Base-by-base conservation (phyloP, 2,888 invertebrate genomes). In the Synanthedon tipuliformis region DNA sequence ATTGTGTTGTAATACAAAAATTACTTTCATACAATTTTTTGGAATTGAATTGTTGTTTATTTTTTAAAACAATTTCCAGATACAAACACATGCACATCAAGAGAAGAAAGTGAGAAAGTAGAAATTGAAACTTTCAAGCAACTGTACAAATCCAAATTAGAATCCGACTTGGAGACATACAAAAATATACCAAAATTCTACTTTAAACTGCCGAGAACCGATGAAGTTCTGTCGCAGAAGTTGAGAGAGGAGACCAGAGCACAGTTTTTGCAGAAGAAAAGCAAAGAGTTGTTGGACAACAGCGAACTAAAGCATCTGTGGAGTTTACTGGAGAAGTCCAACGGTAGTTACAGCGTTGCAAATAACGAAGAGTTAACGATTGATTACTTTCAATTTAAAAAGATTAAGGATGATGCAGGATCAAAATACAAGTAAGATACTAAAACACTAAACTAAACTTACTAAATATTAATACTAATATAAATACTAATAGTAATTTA, bases 181-280 rank as follows among this genome's bases (percentile, higher is more conserved):
- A 89, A 88, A 61, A 88, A 88, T 52, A 92, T 94, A 66, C 94
- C 94, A 0, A 91, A 91, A 70, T 94, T 94, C 74, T 94, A 92
- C 68, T 92, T 91, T 66, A 91, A 91, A 84, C 78, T 95, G 2
- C 96, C 96, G 0, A 90, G 91, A 52, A 91, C 93, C 51, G 92
- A 92, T 62, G 95, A 96, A 66, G 88, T 92, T 5, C 68, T 96
- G 3, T 89, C 93, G 1, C 93, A 94, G 68, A 95, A 95, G 76
- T 78, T 97, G 48, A 89, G 96, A 54, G 96, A 97, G 78, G 97
- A 97, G 75, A 94, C 96, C 0, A 89, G 96, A 66, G 95, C 96
- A 2, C 90, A 95, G 57, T 95, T 97, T 72, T 78, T 98, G 50
- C 95, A 97, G 78, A 91, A 94, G 71, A 91, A 94, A 68, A 95